Base-by-base conservation (phyloP, 1,140 invertebrate genomes). In the Polypedilum pembai region DNA sequence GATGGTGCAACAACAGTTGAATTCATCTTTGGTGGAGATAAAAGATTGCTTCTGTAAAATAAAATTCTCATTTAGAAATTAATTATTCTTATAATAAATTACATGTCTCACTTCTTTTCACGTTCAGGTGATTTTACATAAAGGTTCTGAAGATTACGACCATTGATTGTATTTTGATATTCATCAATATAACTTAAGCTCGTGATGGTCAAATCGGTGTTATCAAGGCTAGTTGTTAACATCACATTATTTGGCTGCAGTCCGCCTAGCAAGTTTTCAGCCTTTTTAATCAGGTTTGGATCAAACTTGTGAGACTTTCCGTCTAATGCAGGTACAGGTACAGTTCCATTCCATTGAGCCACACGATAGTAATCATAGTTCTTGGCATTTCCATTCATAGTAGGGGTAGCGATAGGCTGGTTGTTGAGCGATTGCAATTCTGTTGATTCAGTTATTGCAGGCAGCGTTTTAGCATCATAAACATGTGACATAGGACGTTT, bases 151-250 rank as follows among this genome's bases (percentile, higher is more conserved):
- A 69, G 10, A 69, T 69, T 69, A 3, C 65, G 15, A 18, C 76
- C 79, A 77, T 77, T 72, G 24, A 73, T 65, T 33, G 56, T 76
- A 18, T 77, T 77, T 74, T 81, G 79, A 74, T 82, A 80, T 76
- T 87, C 86, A 76, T 87, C 86, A 75, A 87, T 87, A 75, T 85
- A 87, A 77, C 86, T 87, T 3, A 87, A 78, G 17, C 86, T 86
- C 66, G 86, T 86, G 41, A 87, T 84, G 24, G 86, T 86, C n/a
- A 86, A 82, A 79, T 87, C 86, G 8, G 85, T 85, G 76, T 87
- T 86, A 76, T 87, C 85, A 74, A 87, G 78, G 17, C 79, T 82
- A 7, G 79, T 79, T 77, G 82, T 82, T 18, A 69, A 18, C 20
- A 69, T 21, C 17, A 69, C 17, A 69, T 69, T 69, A 20, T 69